Conservation (phyloP, 2,113 vertebrate genomes). For the Dromaius novaehollandiae region DNA sequence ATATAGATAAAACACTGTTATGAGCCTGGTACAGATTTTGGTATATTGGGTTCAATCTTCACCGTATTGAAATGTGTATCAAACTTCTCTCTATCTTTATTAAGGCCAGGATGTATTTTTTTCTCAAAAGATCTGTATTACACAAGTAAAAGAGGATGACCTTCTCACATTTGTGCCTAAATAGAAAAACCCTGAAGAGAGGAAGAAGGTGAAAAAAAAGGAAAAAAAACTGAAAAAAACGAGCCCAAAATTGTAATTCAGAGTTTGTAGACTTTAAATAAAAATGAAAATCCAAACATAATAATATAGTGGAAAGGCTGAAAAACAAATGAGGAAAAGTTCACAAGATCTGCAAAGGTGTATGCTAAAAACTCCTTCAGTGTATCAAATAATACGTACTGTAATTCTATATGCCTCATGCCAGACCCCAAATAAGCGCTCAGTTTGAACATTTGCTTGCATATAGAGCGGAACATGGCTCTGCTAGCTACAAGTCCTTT, state of each 20-base stretch:
- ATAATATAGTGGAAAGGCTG: neutral
- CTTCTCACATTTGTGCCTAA: neutral
- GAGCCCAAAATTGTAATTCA: neutral
- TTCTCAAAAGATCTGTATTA: neutral
- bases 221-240: neutral
- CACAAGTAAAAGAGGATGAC: neutral
- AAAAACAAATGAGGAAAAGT: neutral
- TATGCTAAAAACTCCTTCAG: neutral
- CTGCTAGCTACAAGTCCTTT: neutral
- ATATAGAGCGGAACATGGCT: neutral
- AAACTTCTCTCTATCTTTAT: neutral
- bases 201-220: too few relatives aligned
- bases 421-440: fast-evolving
- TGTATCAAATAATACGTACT: fast-evolving
- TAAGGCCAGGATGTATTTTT: neutral
- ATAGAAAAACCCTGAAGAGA: neutral
- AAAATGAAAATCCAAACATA: neutral
- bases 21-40: neutral
- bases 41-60: neutral
- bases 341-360: neutral
- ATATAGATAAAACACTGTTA: neutral
- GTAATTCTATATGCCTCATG: neutral
- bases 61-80: neutral
- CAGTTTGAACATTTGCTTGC: neutral
- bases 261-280: neutral